These are phyloP conservation scores for Littorina saxatilis DNA, from an alignment of 1,140 invertebrate species.

Conservation along the genomic window DNA sequence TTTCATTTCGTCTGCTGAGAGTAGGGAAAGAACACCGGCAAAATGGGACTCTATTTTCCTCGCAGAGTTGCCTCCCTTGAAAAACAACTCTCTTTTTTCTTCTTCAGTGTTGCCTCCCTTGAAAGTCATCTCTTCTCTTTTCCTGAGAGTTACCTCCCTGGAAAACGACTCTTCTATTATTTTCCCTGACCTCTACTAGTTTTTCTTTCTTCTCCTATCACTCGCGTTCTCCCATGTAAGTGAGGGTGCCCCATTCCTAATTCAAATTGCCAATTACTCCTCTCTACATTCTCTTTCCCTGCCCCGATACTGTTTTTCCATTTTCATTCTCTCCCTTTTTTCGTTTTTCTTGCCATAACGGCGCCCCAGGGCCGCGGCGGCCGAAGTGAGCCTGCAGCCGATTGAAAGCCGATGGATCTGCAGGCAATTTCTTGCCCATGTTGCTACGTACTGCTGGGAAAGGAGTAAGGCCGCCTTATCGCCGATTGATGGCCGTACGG, in stretches of 20 bases:
- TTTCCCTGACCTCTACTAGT: neutral
- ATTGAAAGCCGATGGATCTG: neutral
- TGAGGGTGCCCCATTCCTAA: slow-evolving; percentile 1
- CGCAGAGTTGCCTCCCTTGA: no score
- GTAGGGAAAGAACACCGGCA: no score
- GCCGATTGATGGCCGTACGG: neutral
- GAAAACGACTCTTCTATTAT: neutral
- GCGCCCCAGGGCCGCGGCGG: neutral
- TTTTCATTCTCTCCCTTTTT: neutral
- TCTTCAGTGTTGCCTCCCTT: no score
- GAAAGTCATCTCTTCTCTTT: no score
- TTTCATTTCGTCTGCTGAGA: neutral
- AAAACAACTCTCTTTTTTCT: no score
- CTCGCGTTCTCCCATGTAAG: neutral
- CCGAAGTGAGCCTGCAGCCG: neutral
- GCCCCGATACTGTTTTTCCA: neutral
- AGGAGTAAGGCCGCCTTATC: neutral
- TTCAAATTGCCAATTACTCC: slow-evolving; percentile 20
- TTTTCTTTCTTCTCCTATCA: neutral
- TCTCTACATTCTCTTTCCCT: neutral
- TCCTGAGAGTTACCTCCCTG: no score
- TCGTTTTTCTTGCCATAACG: neutral
- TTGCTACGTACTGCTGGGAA: neutral
- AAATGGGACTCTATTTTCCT: no score
- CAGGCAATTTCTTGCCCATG: neutral